These are phyloP conservation scores for Tokudaia muenninki DNA, from an alignment of 2,797 vertebrate species.

Conservation along the genomic window DNA sequence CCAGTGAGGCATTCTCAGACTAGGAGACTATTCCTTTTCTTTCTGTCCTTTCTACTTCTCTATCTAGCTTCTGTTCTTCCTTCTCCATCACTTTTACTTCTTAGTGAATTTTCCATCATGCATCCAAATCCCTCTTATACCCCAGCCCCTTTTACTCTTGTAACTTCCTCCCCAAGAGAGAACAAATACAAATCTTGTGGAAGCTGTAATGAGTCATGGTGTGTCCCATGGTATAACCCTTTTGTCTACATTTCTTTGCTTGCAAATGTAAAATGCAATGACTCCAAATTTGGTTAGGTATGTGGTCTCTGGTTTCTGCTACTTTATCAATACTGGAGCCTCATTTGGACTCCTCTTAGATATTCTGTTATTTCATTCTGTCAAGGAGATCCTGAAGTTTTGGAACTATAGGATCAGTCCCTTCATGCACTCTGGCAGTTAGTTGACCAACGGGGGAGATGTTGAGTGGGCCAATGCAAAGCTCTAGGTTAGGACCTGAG, in stretches of 20 bases:
- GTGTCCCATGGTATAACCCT: neutral
- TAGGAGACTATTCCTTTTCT: neutral
- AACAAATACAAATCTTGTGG: no score
- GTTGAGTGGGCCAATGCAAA: neutral
- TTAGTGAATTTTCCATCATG: neutral
- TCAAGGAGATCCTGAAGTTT: neutral
- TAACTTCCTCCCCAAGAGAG: no score
- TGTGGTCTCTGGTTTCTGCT: neutral
- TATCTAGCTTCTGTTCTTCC: neutral
- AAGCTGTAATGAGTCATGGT: no score
- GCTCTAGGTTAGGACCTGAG: neutral
- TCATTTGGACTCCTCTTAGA: neutral
- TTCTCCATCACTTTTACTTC: neutral
- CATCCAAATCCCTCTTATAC: neutral
- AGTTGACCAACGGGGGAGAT: neutral
- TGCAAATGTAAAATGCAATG: neutral
- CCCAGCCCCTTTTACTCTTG: no score
- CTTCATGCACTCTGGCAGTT: neutral
- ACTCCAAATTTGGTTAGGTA: neutral
- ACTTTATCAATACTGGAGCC: neutral
- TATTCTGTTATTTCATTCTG: neutral
- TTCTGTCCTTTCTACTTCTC: neutral
- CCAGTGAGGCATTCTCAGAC: no score
- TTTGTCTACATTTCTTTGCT: neutral
- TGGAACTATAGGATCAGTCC: neutral